Evolutionary conservation across 2,888 invertebrate species (phyloP), one percentile per base, ranked within the genome.

Genomic region (Ormyrus thymus): DNA sequence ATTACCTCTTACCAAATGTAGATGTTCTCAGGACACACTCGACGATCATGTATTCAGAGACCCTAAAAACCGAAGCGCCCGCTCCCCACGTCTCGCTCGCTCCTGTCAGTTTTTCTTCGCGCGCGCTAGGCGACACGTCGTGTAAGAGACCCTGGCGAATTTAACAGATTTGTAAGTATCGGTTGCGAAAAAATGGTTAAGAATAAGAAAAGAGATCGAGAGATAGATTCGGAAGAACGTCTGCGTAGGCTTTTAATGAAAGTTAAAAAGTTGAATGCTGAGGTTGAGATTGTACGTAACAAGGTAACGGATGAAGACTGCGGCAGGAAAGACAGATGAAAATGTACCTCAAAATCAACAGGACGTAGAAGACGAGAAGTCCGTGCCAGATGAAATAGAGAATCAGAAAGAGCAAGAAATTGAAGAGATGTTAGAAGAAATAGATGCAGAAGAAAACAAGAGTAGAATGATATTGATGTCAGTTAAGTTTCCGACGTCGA

Each of bases 101-200:
- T 56, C 15, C 13, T 13, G 15, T 56, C 56, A 56, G 56, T 56
- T n/a, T 56, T 56, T 56, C 11, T 56, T 56, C 56, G 56, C 13
- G 56, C 3, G 56, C 56, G 56, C 56, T 29, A 73, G 11, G 65
- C 56, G 56, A 56, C 56, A 56, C 56, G 13, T 56, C 56, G 56
- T 56, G 56, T 15, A 13, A n/a, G 1, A 56, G 56, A 56, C 7
- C 56, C 13, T 13, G 11, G 13, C 0, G 13, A 4, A 6, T 13
- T 0, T n/a, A n/a, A 56, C 3, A 5, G n/a, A n/a, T 13, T n/a
- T 56, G 7, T 3, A 0, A 56, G 0, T 4, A 56, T 56, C n/a
- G 56, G 56, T 2, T 13, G 13, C 5, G 7, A 7, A 5, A 56
- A 56, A 7, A 56, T 13, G 15, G 13, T 11, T 1, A 7, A 56